A percentile compares a stretch with the other conserved stretches of the same genome.
These are phyloP conservation scores for Balaeniceps rex DNA, from an alignment of 2,113 vertebrate genomes.

Conservation along the genomic window DNA sequence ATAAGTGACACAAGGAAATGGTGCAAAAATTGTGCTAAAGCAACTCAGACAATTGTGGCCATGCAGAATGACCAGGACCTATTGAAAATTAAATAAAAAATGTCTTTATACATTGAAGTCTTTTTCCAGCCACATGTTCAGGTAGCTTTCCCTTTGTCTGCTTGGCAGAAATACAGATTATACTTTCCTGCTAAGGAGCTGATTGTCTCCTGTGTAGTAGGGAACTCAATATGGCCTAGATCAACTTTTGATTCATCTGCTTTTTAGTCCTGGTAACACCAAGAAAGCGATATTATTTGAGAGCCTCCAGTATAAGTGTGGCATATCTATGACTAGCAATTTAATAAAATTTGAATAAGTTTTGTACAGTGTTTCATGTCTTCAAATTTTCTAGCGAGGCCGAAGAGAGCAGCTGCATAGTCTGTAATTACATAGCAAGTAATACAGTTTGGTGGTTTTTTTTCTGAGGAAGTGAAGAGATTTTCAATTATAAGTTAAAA, in stretches of 20 bases:
- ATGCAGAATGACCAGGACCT: neutral
- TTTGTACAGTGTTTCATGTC: conserved; percentile 63
- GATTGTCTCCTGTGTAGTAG: neutral
- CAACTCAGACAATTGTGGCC: neutral
- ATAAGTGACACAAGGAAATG: neutral
- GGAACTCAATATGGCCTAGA: neutral
- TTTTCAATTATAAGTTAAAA: conserved; percentile 77
- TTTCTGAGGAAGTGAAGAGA: conserved; percentile 59
- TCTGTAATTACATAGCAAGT: conserved; percentile 76
- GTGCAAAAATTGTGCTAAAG: neutral
- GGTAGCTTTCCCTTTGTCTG: neutral
- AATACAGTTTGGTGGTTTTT: conserved; percentile 34
- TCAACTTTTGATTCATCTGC: conserved; percentile 41
- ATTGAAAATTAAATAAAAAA: neutral
- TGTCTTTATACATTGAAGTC: neutral
- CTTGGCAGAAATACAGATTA: neutral
- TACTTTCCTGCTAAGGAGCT: neutral
- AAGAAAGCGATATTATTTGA: conserved; percentile 23
- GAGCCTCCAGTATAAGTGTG: conserved; percentile 36
- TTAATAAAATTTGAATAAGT: conserved; percentile 69
- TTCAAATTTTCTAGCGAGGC: conserved; percentile 68
- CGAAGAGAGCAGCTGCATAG: conserved; percentile 70
- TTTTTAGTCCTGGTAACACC: conserved; percentile 47
- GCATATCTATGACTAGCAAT: conserved; percentile 65
- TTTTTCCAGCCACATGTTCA: neutral